Evolutionary conservation across 2,113 vertebrate species (phyloP).

Genomic region (Tetrax tetrax): DNA sequence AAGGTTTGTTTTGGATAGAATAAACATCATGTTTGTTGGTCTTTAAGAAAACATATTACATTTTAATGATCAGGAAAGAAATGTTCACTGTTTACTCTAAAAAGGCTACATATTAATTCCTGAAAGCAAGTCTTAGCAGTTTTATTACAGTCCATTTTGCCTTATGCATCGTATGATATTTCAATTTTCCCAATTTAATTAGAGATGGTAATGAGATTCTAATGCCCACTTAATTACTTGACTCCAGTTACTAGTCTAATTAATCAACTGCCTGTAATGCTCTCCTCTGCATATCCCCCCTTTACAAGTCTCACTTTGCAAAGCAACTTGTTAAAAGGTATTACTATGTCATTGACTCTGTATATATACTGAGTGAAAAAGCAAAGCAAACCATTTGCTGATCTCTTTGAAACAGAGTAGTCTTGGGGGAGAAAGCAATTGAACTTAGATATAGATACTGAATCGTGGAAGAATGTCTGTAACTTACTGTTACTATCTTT

Average conservation of each 20-base stretch:
- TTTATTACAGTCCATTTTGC: neutral
- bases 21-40: neutral
- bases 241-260: conserved; percentile 2
- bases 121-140: neutral
- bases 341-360: neutral
- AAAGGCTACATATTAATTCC: neutral
- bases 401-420: neutral
- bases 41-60: neutral
- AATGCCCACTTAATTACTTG: conserved; percentile 20
- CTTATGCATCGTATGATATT: neutral
- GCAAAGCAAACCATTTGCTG: neutral
- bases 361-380: neutral
- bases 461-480: neutral
- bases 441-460: neutral
- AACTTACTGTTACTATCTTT: neutral
- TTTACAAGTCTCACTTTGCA: neutral
- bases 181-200: conserved; percentile 30
- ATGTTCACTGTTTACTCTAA: neutral
- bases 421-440: neutral
- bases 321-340: neutral
- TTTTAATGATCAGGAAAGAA: neutral
- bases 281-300: neutral
- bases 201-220: neutral
- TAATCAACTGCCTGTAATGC: neutral
- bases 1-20: neutral